These are phyloP conservation scores for Drosophila hamatofila DNA, from an alignment of 2,888 invertebrate species.

Conservation along the genomic window DNA sequence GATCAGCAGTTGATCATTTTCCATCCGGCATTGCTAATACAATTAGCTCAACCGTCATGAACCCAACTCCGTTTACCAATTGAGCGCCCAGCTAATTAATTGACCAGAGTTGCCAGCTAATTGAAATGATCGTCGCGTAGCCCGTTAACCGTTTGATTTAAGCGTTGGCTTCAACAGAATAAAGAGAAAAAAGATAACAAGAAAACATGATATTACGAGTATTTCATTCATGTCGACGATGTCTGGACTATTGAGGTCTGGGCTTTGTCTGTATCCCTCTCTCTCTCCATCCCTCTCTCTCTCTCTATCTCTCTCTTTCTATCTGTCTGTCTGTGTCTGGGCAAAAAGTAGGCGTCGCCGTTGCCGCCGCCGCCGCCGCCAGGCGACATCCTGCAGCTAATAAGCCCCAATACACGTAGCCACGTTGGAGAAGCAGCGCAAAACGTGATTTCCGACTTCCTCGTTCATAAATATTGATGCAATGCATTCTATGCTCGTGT, in stretches of 20 bases:
- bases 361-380: conserved; percentile 25
- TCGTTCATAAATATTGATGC: conserved; percentile 76
- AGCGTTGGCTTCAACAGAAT: conserved; percentile 31
- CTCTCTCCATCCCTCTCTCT: background rate
- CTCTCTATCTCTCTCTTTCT: background rate
- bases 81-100: conserved; percentile 49
- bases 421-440: conserved; percentile 21
- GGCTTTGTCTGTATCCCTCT: background rate
- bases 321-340: conserved; percentile 50
- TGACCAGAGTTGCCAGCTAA: conserved; percentile 52
- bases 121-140: conserved; percentile 73
- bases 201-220: conserved; percentile 49
- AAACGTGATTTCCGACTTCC: conserved; percentile 79
- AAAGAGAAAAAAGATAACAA: conserved; percentile 1
- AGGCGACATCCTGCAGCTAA: conserved; percentile 73
- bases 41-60: conserved; percentile 12
- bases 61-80: conserved; percentile 3
- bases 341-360: conserved; percentile 74
- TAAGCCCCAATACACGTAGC: conserved; percentile 62
- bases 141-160: conserved; percentile 69
- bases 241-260: conserved; percentile 46
- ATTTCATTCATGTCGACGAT: conserved; percentile 64
- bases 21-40: conserved; percentile 23
- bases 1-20: background rate
- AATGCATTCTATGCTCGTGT: conserved; percentile 32